A percentile compares a stretch with the other conserved stretches of the same genome.
Conservation (phyloP, 2,797 vertebrate species). For the Sylvilagus floridanus region DNA sequence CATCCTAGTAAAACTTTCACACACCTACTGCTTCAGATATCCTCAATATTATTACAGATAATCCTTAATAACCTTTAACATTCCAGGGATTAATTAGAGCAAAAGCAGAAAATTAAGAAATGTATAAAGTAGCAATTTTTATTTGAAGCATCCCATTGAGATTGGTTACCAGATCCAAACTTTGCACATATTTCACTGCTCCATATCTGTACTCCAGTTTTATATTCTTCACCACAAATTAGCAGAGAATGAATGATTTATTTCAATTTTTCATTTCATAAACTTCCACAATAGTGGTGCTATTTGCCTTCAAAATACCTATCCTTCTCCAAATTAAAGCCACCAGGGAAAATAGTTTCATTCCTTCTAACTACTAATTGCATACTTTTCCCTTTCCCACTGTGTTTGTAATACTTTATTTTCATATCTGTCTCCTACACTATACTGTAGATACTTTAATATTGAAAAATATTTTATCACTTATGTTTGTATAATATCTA, state of each 20-base stretch:
- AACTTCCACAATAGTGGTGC: neutral
- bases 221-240: neutral
- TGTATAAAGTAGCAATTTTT: neutral
- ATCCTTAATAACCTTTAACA: neutral
- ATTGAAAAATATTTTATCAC: neutral
- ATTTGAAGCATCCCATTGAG: neutral
- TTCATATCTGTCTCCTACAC: neutral
- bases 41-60: neutral
- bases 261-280: constrained; percentile 20
- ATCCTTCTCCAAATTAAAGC: neutral
- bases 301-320: neutral
- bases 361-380: neutral
- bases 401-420: constrained; percentile 1
- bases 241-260: constrained; percentile 9
- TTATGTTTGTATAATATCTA: neutral
- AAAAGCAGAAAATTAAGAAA: neutral
- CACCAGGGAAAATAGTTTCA: neutral
- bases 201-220: neutral
- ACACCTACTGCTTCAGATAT: neutral
- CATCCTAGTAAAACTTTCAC: neutral
- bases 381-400: neutral
- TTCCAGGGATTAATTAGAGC: neutral
- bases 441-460: neutral
- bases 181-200: neutral
- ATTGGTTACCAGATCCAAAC: neutral